Base-by-base conservation (phyloP, 2,888 invertebrate species). In the Neoitamus cyanurus region DNA sequence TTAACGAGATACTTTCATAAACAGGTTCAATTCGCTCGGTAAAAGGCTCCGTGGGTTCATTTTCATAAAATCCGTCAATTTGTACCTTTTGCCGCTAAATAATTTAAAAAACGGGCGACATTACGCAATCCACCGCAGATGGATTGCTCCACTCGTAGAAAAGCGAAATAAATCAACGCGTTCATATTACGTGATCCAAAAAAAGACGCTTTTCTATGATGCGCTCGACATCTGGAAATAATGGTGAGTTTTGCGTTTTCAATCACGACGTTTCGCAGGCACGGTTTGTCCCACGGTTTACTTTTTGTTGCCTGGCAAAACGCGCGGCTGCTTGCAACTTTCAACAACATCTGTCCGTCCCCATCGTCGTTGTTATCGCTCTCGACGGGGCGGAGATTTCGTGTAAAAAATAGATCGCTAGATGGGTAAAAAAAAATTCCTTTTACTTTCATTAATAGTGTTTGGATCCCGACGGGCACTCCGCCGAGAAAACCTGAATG, bases 191-290 rank as follows among this genome's bases (percentile, higher is more conserved):
- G 75, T 75, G 75, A 75, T 9, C 37, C 28, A 28, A 42, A 37
- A 75, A 75, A 75, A 75, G 34, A 42, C 15, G 9, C 25, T 42
- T 30, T 42, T 42, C 20, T 75, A 75, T 75, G 75, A 37, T 75
- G 42, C 75, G 75, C 75, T 75, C 75, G 75, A 75, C 42, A 75
- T 75, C 75, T 75, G 25, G 25, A 37, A 42, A 75, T 75, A 42
- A 75, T 75, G 42, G 42, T 28, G 7, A 28, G 58, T 42, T 75
- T 75, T 75, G 42, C 75, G 75, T 75, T 75, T 75, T 25, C 34
- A 42, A 20, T 42, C 37, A 37, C 42, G 42, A 42, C 42, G 20
- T 25, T 58, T 75, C 42, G 75, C 75, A 75, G 28, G 4, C 75
- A 15, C 25, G 46, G 34, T 42, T 34, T 75, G 42, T 75, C 75